Evolutionary conservation across 2,888 invertebrate species (phyloP).

Genomic region (Pristionchus fissidentatus): DNA sequence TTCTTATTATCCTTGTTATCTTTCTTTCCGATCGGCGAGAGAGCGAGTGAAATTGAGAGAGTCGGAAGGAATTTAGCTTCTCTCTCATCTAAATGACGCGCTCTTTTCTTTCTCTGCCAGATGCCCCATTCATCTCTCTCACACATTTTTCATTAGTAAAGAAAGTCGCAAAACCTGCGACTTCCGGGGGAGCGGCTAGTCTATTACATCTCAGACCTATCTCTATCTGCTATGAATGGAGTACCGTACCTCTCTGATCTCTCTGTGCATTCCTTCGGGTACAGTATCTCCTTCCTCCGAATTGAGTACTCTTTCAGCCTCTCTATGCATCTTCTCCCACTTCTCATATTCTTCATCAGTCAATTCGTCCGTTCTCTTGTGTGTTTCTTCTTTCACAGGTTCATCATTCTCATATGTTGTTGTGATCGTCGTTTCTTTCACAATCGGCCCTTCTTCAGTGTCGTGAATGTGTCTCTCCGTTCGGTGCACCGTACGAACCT

Average conservation of each 20-base stretch:
- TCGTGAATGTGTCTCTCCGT: constrained; percentile 73
- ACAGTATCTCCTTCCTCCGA: constrained; percentile 25
- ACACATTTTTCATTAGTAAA: background rate
- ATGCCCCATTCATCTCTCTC: constrained; percentile 21
- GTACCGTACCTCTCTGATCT: constrained; percentile 30
- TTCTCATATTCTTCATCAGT: constrained; percentile 44
- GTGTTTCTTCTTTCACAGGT: constrained; percentile 63
- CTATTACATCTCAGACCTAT: too few species aligned
- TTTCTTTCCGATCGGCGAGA: background rate
- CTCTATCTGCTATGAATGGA: background rate
- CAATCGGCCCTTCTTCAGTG: constrained; percentile 70
- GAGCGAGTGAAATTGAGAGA: background rate
- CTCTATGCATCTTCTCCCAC: constrained; percentile 47
- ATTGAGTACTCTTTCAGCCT: constrained; percentile 33
- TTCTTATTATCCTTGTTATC: background rate
- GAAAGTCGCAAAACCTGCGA: background rate
- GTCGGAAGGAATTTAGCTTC: background rate
- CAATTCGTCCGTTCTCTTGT: constrained; percentile 26
- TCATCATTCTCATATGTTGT: constrained; percentile 69
- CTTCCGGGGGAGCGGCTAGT: background rate
- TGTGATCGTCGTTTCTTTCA: constrained; percentile 71
- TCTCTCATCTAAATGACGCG: background rate
- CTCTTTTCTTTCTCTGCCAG: background rate
- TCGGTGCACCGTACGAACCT: constrained; percentile 67
- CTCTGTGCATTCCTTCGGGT: constrained; percentile 32